A percentile compares a stretch with the other conserved stretches of the same genome.
Evolutionary conservation across 2,888 invertebrate genomes (phyloP).

Genomic region (Drosophila tripunctata): DNA sequence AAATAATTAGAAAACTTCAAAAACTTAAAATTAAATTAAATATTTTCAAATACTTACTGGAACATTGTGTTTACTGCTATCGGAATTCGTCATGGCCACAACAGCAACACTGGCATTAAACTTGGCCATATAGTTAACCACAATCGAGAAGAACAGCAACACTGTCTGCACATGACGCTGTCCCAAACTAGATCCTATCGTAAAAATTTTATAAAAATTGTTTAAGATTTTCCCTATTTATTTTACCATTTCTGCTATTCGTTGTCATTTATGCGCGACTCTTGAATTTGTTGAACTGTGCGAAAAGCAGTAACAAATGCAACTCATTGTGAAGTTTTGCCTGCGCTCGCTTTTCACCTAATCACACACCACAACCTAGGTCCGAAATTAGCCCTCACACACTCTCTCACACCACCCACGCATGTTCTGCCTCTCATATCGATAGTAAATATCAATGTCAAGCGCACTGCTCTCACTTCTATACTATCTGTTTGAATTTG

Average conservation of each 20-base stretch:
- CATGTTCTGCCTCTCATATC: neutral
- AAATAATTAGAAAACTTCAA: neutral
- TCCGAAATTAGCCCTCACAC: neutral
- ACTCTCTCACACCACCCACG: constrained; percentile 36
- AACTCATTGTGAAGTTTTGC: constrained; percentile 42
- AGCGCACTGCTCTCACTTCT: constrained; percentile 5
- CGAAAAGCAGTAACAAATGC: constrained; percentile 21
- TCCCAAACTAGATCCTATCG: constrained; percentile 85
- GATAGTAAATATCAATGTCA: constrained; percentile 29
- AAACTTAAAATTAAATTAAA: neutral
- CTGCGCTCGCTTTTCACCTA: constrained; percentile 56
- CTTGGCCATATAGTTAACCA: constrained; percentile 87
- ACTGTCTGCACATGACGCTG: constrained; percentile 87
- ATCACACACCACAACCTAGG: constrained; percentile 5
- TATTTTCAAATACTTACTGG: constrained; percentile 81
- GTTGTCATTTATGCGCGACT: constrained; percentile 51
- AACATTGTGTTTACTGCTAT: constrained; percentile 84
- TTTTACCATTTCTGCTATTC: constrained; percentile 62
- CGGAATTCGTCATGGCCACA: constrained; percentile 89
- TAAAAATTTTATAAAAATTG: neutral
- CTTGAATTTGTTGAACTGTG: constrained; percentile 23
- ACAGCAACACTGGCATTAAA: constrained; percentile 89
- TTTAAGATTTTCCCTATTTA: neutral
- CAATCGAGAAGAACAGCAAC: constrained; percentile 86
- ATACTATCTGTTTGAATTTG: neutral